A percentile compares a stretch with the other conserved stretches of the same genome.
These are phyloP conservation scores for Ischnura elegans DNA, from an alignment of 2,888 invertebrate species.

Conservation along the genomic window DNA sequence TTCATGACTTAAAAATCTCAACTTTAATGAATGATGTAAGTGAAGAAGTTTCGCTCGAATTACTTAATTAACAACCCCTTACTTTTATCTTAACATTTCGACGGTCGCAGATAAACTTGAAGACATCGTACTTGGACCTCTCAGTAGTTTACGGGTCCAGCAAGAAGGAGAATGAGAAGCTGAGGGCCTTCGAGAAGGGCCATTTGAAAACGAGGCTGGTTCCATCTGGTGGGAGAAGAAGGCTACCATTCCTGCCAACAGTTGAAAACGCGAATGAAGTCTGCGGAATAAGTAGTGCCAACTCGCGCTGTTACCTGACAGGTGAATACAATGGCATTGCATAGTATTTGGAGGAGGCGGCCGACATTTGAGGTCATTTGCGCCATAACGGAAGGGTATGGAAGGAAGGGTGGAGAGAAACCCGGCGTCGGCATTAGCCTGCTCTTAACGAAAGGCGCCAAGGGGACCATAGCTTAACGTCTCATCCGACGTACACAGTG, in stretches of 20 bases:
- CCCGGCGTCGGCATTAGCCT: too few relatives aligned
- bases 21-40: too few relatives aligned
- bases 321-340: neutral
- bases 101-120: slow-evolving; percentile 74
- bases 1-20: too few relatives aligned
- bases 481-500: too few relatives aligned
- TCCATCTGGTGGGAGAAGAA: neutral
- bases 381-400: too few relatives aligned
- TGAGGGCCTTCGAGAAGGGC: neutral
- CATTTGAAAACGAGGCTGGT: neutral
- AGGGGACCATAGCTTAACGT: too few relatives aligned
- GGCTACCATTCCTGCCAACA: neutral
- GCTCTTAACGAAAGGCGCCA: too few relatives aligned
- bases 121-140: slow-evolving; percentile 75
- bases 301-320: neutral
- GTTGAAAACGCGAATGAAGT: neutral
- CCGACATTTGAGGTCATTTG: too few relatives aligned
- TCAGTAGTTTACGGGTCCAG: slow-evolving; percentile 75
- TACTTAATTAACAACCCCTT: neutral
- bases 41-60: neutral
- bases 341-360: too few relatives aligned
- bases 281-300: neutral
- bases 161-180: neutral
- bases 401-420: too few relatives aligned
- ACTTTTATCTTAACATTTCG: neutral